These are phyloP conservation scores for Epizoanthus scotinus DNA, from an alignment of 92 coral and sea anemone species.

Conservation along the genomic window DNA sequence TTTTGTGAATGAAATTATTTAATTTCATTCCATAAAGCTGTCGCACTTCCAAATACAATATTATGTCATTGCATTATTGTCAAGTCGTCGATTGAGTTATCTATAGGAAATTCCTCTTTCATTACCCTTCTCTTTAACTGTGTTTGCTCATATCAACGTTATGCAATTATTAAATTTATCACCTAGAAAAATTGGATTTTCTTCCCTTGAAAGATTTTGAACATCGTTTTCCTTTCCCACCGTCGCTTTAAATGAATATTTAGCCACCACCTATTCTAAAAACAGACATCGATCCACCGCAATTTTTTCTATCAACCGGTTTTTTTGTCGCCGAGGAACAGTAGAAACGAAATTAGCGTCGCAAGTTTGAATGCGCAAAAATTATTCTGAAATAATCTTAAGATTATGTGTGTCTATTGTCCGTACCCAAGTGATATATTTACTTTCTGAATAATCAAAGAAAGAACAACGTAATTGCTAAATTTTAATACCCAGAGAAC, in stretches of 20 bases:
- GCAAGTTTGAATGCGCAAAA: not conserved
- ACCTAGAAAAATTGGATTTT: not conserved
- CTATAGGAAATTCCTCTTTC: not conserved
- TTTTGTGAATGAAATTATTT: slow-evolving; percentile 25
- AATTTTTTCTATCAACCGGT: no score
- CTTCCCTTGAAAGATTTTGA: not conserved
- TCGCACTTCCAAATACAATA: slow-evolving; percentile 13
- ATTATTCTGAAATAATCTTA: slow-evolving; percentile 18
- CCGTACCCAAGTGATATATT: slow-evolving; percentile 20
- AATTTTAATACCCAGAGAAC: slow-evolving; percentile 23
- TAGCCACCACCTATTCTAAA: not conserved
- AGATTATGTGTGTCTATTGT: slow-evolving; percentile 8
- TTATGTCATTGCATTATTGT: not conserved
- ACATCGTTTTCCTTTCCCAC: slow-evolving; percentile 13
- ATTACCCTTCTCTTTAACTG: slow-evolving; percentile 12
- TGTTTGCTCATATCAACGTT: slow-evolving; percentile 37
- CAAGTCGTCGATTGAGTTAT: slow-evolving; percentile 1
- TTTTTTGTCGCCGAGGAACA: not conserved
- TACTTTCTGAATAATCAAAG: slow-evolving; percentile 32
- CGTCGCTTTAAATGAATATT: not conserved
- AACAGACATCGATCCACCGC: no score
- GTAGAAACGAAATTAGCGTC: not conserved
- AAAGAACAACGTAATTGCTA: slow-evolving; percentile 21
- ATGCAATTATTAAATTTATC: slow-evolving; percentile 20
- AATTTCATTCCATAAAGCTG: slow-evolving; percentile 29